A percentile compares a stretch with the other conserved stretches of the same genome.
These are phyloP conservation scores for Leptoclinus maculatus DNA, from an alignment of 2,797 vertebrate genomes.

Conservation along the genomic window DNA sequence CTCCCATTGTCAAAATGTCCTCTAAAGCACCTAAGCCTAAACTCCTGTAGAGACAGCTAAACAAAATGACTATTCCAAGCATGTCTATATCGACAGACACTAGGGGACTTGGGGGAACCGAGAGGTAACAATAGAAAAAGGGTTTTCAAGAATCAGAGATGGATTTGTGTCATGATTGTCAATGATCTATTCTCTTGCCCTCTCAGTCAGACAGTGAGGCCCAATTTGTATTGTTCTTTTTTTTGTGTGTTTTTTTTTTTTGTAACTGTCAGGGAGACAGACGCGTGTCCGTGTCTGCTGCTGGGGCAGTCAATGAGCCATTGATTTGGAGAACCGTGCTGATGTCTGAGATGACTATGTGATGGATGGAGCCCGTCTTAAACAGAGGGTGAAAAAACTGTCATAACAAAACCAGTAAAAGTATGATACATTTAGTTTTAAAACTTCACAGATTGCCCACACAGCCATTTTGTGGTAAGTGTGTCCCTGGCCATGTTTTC, in stretches of 20 bases:
- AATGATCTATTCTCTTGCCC: constrained; percentile 77
- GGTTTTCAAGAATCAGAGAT: constrained; percentile 74
- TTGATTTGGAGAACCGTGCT: constrained; percentile 74
- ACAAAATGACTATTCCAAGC: constrained; percentile 69
- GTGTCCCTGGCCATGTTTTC: constrained; percentile 29
- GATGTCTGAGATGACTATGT: constrained; percentile 72
- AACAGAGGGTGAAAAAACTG: constrained; percentile 43
- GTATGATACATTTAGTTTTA: constrained; percentile 35
- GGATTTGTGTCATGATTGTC: constrained; percentile 79
- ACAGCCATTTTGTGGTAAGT: constrained; percentile 30
- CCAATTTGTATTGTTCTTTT: constrained; percentile 77
- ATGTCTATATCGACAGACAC: constrained; percentile 64
- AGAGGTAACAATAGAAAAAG: constrained; percentile 61
- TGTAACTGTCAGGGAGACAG: constrained; percentile 79
- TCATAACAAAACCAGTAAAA: constrained; percentile 59
- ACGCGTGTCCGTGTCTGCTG: constrained; percentile 78
- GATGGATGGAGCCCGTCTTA: constrained; percentile 76
- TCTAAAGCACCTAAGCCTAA: constrained; percentile 61
- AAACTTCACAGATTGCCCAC: constrained; percentile 59
- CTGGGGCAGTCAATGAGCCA: constrained; percentile 80
- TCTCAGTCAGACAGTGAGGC: constrained; percentile 71
- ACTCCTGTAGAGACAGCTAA: constrained; percentile 57
- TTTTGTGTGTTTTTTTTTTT: constrained; percentile 76
- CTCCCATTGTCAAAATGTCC: constrained; percentile 74
- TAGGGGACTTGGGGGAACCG: constrained; percentile 45